Evolutionary conservation across 2,888 invertebrate genomes (phyloP).

Genomic region (Deilephila elpenor): DNA sequence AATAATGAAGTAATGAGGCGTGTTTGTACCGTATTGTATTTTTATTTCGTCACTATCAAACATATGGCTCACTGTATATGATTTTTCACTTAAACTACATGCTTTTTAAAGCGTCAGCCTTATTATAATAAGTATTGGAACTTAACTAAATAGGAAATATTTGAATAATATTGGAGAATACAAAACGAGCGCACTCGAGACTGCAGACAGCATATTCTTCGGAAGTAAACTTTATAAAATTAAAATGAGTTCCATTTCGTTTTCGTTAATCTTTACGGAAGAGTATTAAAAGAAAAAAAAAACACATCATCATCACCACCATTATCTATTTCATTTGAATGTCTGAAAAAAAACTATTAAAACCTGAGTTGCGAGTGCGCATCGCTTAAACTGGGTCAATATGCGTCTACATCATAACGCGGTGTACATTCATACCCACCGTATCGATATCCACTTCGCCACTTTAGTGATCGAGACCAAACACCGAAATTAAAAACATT

Average conservation of each 20-base stretch:
- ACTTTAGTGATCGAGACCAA: constrained; percentile 22
- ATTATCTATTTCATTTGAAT: background rate
- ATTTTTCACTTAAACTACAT: constrained; percentile 50
- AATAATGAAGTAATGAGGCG: too few relatives aligned
- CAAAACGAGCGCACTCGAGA: constrained; percentile 12
- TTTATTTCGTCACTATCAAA: background rate
- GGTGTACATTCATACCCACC: constrained; percentile 22
- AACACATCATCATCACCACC: too few relatives aligned
- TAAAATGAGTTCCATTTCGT: background rate
- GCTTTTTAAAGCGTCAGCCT: constrained; percentile 67
- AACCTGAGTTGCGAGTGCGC: background rate
- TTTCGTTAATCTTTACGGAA: too few relatives aligned
- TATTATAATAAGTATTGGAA: constrained; percentile 55
- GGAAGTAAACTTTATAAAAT: too few relatives aligned
- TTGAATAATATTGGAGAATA: constrained; percentile 24
- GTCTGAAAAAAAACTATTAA: background rate
- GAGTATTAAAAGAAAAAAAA: too few relatives aligned
- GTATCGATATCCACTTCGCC: background rate
- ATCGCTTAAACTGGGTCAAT: constrained; percentile 14
- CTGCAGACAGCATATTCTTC: background rate
- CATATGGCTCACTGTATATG: constrained; percentile 31
- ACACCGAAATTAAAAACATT: background rate
- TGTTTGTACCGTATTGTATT: background rate
- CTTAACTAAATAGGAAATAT: constrained; percentile 45
- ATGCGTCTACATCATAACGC: constrained; percentile 14